A percentile compares a stretch with the other conserved stretches of the same genome.
phyloP scores from a whole-genome alignment of 1,140 invertebrate species.

The Trachelipus rathkii region DNA sequence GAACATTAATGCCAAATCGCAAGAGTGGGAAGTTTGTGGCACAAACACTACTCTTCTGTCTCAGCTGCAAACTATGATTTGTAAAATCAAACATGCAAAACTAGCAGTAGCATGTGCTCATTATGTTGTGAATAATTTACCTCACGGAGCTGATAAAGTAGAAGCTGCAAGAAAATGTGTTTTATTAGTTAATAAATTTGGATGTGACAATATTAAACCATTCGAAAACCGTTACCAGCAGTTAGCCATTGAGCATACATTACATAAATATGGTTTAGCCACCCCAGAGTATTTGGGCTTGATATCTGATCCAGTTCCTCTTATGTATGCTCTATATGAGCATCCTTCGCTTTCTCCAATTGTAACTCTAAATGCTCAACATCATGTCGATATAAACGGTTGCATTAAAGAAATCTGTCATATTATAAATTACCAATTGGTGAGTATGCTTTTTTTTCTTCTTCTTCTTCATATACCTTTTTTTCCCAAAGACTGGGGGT shows the following conservation, averaged over 20 bases:
- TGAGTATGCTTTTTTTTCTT: no score
- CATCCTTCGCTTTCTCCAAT: slow-evolving; percentile 32
- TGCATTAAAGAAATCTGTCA: slow-evolving; percentile 40
- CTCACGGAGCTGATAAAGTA: slow-evolving; percentile 39
- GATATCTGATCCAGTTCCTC: slow-evolving; percentile 26
- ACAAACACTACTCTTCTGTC: slow-evolving; percentile 31
- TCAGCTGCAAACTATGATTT: slow-evolving; percentile 25
- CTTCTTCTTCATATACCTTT: no score
- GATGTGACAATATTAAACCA: not conserved
- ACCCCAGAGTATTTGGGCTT: slow-evolving; percentile 31
- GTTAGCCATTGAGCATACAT: slow-evolving; percentile 34
- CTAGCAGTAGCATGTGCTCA: slow-evolving; percentile 36
- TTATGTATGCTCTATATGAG: slow-evolving; percentile 36
- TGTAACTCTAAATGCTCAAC: slow-evolving; percentile 26
- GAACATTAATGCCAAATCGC: not conserved
- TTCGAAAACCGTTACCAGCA: slow-evolving; percentile 33
- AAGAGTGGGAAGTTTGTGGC: slow-evolving; percentile 33
- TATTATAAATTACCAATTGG: slow-evolving; percentile 28
- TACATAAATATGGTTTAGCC: slow-evolving; percentile 36
- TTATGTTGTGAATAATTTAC: slow-evolving; percentile 38
- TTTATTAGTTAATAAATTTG: slow-evolving; percentile 34
- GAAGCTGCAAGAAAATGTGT: slow-evolving; percentile 29
- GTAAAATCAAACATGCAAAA: slow-evolving; percentile 33
- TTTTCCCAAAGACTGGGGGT: no score
- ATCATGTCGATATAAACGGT: slow-evolving; percentile 32